phyloP scores from a whole-genome alignment of 2,888 invertebrate genomes.

The Heliconius cydno region DNA sequence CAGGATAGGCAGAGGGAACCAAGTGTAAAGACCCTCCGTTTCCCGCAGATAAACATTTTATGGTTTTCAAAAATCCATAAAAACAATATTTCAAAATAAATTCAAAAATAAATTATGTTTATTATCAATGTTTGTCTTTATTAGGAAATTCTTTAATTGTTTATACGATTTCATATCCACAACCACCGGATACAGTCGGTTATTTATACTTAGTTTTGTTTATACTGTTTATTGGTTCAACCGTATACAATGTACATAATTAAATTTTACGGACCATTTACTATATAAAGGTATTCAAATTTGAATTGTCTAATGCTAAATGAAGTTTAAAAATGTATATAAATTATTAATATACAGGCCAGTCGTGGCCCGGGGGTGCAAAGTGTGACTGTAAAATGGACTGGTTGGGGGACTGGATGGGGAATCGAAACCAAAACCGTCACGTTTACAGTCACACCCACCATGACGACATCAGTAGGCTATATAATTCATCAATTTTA shows the following conservation, averaged over 20 bases:
- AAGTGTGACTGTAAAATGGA: no score
- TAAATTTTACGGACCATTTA: not conserved
- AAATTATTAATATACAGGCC: no score
- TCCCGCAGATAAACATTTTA: not conserved
- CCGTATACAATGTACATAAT: constrained; percentile 43
- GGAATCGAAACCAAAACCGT: no score
- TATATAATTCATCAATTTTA: no score
- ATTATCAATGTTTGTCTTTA: constrained; percentile 12
- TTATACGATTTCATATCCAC: constrained; percentile 32
- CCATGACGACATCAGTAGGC: no score
- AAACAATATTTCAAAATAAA: not conserved
- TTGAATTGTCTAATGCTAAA: not conserved
- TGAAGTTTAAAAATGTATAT: not conserved
- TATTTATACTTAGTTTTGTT: no score
- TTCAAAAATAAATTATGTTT: not conserved
- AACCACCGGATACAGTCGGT: constrained; percentile 45
- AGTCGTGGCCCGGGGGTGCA: no score
- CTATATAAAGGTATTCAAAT: not conserved
- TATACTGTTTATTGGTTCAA: constrained; percentile 44
- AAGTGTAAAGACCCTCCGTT: no score
- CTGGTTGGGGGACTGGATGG: no score
- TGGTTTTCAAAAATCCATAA: not conserved
- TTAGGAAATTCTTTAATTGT: constrained; percentile 34
- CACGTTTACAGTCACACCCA: no score
- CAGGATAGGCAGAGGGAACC: no score